Evolutionary conservation across 1,140 invertebrate species (phyloP).

Genomic region (Galendromus occidentalis): DNA sequence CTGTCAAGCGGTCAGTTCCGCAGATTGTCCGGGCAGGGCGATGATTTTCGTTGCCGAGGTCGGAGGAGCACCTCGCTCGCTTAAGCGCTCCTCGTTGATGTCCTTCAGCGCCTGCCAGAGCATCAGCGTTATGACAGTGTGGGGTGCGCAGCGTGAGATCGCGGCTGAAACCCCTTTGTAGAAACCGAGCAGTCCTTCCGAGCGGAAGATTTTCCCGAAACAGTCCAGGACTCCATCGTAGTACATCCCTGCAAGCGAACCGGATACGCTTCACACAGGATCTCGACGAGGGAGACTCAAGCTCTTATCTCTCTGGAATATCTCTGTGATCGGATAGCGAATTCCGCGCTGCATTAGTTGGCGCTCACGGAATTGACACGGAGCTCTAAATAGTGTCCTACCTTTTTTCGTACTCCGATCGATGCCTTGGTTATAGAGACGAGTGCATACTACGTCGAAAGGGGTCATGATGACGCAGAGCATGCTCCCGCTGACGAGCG

Average conservation of each 20-base stretch:
- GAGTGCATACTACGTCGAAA: conserved; percentile 68
- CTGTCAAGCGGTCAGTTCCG: too few relatives aligned
- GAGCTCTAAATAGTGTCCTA: background rate
- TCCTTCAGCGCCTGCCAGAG: conserved; percentile 38
- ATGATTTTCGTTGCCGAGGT: too few relatives aligned
- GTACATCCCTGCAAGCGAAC: conserved; percentile 27
- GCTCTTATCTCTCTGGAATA: too few relatives aligned
- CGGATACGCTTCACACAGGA: too few relatives aligned
- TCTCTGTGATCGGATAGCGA: too few relatives aligned
- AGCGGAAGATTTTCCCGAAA: conserved; percentile 44
- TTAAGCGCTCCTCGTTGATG: background rate
- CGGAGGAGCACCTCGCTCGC: too few relatives aligned
- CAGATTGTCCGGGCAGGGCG: too few relatives aligned
- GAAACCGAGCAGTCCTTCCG: conserved; percentile 51
- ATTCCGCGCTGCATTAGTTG: background rate
- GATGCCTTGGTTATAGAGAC: conserved; percentile 67
- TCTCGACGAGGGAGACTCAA: too few relatives aligned
- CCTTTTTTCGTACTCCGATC: conserved; percentile 26
- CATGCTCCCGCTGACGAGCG: conserved; percentile 48
- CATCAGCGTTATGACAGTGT: conserved; percentile 53
- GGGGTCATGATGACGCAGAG: conserved; percentile 65
- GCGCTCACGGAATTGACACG: background rate
- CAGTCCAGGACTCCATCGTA: conserved; percentile 52
- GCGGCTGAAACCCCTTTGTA: conserved; percentile 62
- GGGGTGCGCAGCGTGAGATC: conserved; percentile 57